Evolutionary conservation across 2,888 invertebrate genomes (phyloP), one percentile per base, ranked within the genome.

Genomic region (Galerucella calmariensis): DNA sequence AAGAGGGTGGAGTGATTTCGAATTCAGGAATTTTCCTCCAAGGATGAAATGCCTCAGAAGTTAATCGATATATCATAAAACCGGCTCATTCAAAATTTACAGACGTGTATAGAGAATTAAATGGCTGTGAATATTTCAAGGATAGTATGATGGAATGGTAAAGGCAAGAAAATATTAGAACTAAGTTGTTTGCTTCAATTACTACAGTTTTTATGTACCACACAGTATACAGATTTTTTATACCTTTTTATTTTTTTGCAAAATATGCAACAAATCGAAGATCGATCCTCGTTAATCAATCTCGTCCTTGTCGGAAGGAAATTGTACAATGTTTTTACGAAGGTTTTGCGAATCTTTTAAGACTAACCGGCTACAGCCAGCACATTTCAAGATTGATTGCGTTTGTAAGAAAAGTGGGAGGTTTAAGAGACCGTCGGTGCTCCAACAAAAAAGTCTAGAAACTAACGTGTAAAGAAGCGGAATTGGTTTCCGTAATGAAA

Each of bases 11-110:
- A 59, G 48, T 16, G 65, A 51, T 69, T 71, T 73, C 51, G 59
- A 73, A 73, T 69, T 46, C 69, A 65, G 65, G 73, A 73, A 73
- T 73, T 73, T 46, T 46, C 44, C 63, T 63, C n/a, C 27, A 16
- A 16, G 10, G 63, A 63, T 63, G 63, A 46, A 63, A 63, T 44
- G 46, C 63, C 63, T 63, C 4, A 27, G 20, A 63, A 63, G 46
- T 20, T 63, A 63, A 63, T 63, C 41, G 63, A 63, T 63, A 44
- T 16, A 63, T 63, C 63, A 63, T 63, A 63, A 41, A n/a, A 63
- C 61, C 16, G 14, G 41, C 63, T 63, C 63, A 63, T 63, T 44
- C 16, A 46, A 44, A 46, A 46, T 63, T 44, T 44, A 63, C 4
- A 63, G 63, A 46, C 35, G 35, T 61, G 6, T 35, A 6, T 35